A percentile compares a stretch with the other conserved stretches of the same genome.
phyloP scores from a whole-genome alignment of 2,888 invertebrate species.

The Pteria penguin region DNA sequence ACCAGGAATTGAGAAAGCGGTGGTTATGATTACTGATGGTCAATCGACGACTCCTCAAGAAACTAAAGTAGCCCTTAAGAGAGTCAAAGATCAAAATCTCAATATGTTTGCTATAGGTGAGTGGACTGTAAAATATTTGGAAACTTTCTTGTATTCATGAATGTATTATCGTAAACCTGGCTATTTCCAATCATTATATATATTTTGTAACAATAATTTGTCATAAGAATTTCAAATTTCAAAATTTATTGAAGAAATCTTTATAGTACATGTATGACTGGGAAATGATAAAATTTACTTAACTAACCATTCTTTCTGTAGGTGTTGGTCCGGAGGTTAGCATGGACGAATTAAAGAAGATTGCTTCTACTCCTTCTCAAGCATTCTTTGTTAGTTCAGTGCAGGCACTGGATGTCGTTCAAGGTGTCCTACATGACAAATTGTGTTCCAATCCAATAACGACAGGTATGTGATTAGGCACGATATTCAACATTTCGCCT shows the following conservation, averaged over 20 bases:
- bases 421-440: background rate
- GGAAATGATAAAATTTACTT: too few species aligned
- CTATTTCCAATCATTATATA: too few species aligned
- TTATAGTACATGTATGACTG: too few species aligned
- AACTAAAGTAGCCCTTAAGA: slow-evolving; percentile 10
- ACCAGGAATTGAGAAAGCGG: background rate
- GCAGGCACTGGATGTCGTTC: background rate
- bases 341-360: background rate
- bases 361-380: background rate
- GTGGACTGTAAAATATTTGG: too few species aligned
- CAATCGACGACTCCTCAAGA: slow-evolving; percentile 20
- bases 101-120: slow-evolving; percentile 29
- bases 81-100: slow-evolving; percentile 7
- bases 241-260: too few species aligned
- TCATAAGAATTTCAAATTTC: too few species aligned
- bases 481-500: too few species aligned
- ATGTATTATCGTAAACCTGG: too few species aligned
- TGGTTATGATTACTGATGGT: slow-evolving; percentile 26
- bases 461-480: too few species aligned
- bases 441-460: background rate
- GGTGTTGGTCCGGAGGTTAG: background rate
- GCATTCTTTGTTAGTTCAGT: background rate
- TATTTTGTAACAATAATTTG: too few species aligned
- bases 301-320: too few species aligned
- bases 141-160: too few species aligned